Evolutionary conservation across 2,797 vertebrate genomes (phyloP).

Genomic region (Cetoscarus ocellatus): DNA sequence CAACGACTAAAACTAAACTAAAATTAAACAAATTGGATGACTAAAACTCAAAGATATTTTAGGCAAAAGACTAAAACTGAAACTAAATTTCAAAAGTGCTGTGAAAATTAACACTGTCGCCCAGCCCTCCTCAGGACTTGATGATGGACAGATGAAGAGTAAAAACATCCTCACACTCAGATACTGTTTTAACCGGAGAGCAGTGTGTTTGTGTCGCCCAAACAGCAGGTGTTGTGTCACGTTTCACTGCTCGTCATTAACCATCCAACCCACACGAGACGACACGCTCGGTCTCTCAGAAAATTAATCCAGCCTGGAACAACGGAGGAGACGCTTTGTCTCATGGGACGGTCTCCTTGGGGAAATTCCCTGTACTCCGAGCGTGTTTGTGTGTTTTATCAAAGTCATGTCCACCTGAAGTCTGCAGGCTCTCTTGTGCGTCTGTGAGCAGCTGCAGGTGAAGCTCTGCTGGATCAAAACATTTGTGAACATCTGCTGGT

Average conservation of each 20-base stretch:
- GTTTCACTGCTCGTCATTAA: conserved; percentile 69
- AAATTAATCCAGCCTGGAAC: conserved; percentile 72
- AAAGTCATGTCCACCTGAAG: conserved; percentile 20
- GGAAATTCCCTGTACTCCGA: conserved; percentile 32
- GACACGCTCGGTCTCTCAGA: conserved; percentile 51
- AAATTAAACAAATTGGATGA: too few species aligned
- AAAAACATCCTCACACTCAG: conserved; percentile 27
- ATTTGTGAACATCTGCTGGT: conserved; percentile 28
- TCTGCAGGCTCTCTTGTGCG: background rate
- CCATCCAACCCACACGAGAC: conserved; percentile 61
- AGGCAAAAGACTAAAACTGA: too few species aligned
- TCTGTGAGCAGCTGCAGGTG: background rate
- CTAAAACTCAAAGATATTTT: too few species aligned
- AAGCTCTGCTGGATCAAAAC: conserved; percentile 20
- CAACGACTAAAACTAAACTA: too few species aligned
- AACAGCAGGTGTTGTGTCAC: conserved; percentile 78
- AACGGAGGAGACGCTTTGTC: conserved; percentile 41
- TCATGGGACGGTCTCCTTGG: conserved; percentile 54
- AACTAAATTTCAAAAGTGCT: too few species aligned
- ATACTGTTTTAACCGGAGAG: conserved; percentile 42
- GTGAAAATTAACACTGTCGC: too few species aligned
- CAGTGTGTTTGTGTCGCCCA: conserved; percentile 66
- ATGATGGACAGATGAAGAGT: background rate
- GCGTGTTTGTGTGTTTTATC: conserved; percentile 15
- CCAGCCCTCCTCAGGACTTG: background rate